A percentile compares a stretch with the other conserved stretches of the same genome.
Evolutionary conservation across 2,113 vertebrate genomes (phyloP).

Genomic region (Mystacornis crossleyi): DNA sequence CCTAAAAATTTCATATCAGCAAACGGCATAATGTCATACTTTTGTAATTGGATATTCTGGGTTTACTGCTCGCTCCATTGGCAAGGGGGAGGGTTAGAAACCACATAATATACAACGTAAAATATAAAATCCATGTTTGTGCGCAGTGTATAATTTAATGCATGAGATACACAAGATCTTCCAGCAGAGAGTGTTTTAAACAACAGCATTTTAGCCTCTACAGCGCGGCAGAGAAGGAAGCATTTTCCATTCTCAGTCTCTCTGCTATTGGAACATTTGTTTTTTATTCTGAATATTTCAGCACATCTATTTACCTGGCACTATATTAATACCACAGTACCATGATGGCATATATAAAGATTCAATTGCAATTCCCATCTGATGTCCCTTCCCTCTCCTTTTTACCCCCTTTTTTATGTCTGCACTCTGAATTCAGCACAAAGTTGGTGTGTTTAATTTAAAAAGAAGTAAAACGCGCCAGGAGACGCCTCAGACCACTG

Average conservation of each 20-base stretch:
- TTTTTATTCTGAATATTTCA: constrained; percentile 87
- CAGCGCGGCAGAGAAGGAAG: constrained; percentile 37
- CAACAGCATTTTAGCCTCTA: constrained; percentile 59
- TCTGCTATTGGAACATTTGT: constrained; percentile 81
- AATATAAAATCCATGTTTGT: constrained; percentile 28
- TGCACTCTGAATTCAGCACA: constrained; percentile 84
- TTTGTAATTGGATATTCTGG: constrained; percentile 51
- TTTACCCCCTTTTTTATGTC: constrained; percentile 85
- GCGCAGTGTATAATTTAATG: constrained; percentile 68
- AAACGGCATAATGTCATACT: not conserved
- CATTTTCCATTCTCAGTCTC: constrained; percentile 64
- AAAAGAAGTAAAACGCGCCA: constrained; percentile 85
- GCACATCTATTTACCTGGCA: constrained; percentile 84
- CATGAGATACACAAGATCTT: constrained; percentile 44
- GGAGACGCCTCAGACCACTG: constrained; percentile 83
- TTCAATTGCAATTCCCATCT: constrained; percentile 86
- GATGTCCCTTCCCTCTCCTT: constrained; percentile 86
- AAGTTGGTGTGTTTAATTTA: constrained; percentile 89
- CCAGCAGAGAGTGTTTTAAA: constrained; percentile 70
- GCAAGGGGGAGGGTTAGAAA: not conserved
- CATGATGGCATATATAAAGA: constrained; percentile 86
- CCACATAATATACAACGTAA: not conserved
- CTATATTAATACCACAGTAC: constrained; percentile 83
- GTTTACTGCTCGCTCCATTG: not conserved
- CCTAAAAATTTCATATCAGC: not conserved